These are phyloP conservation scores for Halcyon senegalensis DNA, from an alignment of 2,113 vertebrate species.

Conservation along the genomic window DNA sequence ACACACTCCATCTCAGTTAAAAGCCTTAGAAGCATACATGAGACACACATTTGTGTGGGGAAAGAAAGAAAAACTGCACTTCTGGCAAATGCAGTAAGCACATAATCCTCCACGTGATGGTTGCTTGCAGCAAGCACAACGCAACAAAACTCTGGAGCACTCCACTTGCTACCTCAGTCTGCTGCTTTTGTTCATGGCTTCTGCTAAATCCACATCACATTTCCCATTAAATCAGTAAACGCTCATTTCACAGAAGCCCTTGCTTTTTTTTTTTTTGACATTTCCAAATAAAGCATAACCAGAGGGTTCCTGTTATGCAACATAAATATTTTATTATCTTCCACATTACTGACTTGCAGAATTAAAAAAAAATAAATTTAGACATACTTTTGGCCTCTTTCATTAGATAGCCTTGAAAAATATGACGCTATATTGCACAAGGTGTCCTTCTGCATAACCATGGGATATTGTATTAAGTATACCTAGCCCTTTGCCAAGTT, in stretches of 20 bases:
- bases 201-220: background rate
- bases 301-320: slow-evolving; percentile 36
- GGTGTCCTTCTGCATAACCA: background rate
- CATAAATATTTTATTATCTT: slow-evolving; percentile 60
- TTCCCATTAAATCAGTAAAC: slow-evolving; percentile 11
- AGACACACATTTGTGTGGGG: background rate
- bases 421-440: background rate
- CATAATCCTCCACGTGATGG: background rate
- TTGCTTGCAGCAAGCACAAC: background rate
- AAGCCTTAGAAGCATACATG: background rate
- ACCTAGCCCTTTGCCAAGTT: background rate
- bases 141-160: background rate
- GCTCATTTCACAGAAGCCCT: slow-evolving; percentile 29
- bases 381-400: background rate
- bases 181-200: background rate
- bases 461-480: background rate
- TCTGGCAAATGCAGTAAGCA: background rate
- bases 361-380: background rate
- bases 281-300: slow-evolving; percentile 55
- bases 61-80: background rate
- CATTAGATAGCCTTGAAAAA: slow-evolving; percentile 9
- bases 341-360: background rate
- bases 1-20: background rate
- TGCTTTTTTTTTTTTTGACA: background rate
- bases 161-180: background rate